Evolutionary conservation across 2,113 vertebrate genomes (phyloP).

Genomic region (Cyanocitta stelleri): DNA sequence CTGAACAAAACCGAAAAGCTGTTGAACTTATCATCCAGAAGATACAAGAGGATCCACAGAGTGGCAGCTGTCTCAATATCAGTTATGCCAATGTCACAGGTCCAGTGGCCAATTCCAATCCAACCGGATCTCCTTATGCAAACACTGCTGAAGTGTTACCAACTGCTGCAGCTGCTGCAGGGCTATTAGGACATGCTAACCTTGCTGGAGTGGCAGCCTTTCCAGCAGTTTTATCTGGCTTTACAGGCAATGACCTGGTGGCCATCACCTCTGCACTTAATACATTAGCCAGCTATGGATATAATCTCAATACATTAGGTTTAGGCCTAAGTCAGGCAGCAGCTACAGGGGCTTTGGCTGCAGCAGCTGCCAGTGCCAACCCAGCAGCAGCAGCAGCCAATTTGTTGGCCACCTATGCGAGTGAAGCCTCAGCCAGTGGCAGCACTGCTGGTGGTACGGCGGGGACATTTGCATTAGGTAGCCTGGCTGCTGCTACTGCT

Average conservation of each 20-base stretch:
- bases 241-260: conserved; percentile 86
- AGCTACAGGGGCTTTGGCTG: conserved; percentile 85
- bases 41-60: conserved; percentile 89
- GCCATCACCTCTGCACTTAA: conserved; percentile 90
- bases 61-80: conserved; percentile 89
- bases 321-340: conserved; percentile 86
- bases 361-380: conserved; percentile 86
- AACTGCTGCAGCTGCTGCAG: conserved; percentile 83
- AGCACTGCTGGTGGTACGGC: conserved; percentile 81
- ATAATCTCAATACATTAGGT: conserved; percentile 87
- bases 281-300: conserved; percentile 87
- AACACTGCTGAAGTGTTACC: conserved; percentile 89
- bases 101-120: conserved; percentile 88
- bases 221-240: conserved; percentile 85
- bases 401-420: conserved; percentile 86
- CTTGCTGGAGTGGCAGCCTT: conserved; percentile 86
- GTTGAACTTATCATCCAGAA: conserved; percentile 90
- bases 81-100: conserved; percentile 89
- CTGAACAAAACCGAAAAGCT: conserved; percentile 88
- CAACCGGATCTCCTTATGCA: conserved; percentile 88
- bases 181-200: conserved; percentile 86
- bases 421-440: conserved; percentile 83
- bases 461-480: conserved; percentile 86
- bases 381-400: conserved; percentile 87
- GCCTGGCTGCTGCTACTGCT: conserved; percentile 88